These are phyloP conservation scores for Aepyceros melampus DNA, from an alignment of 2,113 vertebrate genomes.

Conservation along the genomic window DNA sequence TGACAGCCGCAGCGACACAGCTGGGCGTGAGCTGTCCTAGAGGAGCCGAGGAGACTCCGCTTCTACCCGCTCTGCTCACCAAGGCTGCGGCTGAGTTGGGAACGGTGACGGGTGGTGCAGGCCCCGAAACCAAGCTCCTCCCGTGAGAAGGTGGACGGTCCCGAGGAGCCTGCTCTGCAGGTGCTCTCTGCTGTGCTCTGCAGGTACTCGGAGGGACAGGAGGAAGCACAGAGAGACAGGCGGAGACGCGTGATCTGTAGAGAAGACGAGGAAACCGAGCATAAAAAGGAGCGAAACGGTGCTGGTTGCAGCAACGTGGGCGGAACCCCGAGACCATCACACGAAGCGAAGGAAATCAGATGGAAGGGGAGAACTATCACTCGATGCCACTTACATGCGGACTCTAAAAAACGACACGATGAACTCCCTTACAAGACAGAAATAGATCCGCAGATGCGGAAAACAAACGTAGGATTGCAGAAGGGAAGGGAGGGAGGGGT, in stretches of 20 bases:
- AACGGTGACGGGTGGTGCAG: too few species aligned
- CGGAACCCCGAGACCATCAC: neutral
- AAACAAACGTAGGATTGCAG: too few species aligned
- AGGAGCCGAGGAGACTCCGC: accelerated
- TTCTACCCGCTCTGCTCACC: accelerated
- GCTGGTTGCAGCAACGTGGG: neutral
- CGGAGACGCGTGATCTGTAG: accelerated
- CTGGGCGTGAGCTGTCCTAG: accelerated
- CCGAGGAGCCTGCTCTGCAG: neutral
- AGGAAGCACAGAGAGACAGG: neutral
- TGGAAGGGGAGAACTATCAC: accelerated
- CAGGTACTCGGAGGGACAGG: neutral
- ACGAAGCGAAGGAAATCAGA: neutral
- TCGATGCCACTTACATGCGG: accelerated
- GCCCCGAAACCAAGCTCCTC: neutral
- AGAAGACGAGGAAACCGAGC: neutral
- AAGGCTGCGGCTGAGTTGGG: neutral
- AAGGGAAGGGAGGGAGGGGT: neutral
- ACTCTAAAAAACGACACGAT: neutral
- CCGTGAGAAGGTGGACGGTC: neutral
- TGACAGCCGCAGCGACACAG: accelerated
- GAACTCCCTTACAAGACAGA: neutral
- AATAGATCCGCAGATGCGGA: too few species aligned
- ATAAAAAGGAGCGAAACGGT: accelerated
- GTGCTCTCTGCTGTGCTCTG: neutral